These are phyloP conservation scores for Myopa tessellatipennis DNA, from an alignment of 2,888 invertebrate genomes.

Conservation along the genomic window DNA sequence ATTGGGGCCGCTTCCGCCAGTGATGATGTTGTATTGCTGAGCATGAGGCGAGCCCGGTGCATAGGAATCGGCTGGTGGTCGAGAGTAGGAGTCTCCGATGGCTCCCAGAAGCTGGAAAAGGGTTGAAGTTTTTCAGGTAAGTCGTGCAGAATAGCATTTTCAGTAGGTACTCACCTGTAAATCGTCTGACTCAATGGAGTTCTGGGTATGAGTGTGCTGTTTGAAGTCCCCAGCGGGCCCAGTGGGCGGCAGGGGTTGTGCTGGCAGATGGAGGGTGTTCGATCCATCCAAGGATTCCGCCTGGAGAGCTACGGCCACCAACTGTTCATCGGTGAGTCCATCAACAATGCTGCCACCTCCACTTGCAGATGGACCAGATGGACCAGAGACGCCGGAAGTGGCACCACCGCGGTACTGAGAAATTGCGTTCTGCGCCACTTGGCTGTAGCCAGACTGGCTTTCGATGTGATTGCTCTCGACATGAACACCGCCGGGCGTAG, in stretches of 20 bases:
- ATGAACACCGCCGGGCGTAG: conserved; percentile 71
- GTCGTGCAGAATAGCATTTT: neutral
- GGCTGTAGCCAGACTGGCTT: conserved; percentile 62
- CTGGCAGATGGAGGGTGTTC: conserved; percentile 40
- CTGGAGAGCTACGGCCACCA: conserved; percentile 65
- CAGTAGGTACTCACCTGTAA: conserved; percentile 51
- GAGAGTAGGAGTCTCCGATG: conserved; percentile 63
- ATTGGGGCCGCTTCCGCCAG: conserved; percentile 1
- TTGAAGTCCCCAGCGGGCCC: conserved; percentile 53
- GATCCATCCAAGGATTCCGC: conserved; percentile 50
- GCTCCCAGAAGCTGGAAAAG: conserved; percentile 58
- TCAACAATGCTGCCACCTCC: conserved; percentile 51
- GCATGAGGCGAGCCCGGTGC: conserved; percentile 62
- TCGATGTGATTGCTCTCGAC: conserved; percentile 63
- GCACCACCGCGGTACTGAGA: conserved; percentile 50
- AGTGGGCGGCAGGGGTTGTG: conserved; percentile 49
- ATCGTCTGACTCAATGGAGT: conserved; percentile 56
- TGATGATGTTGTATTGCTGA: conserved; percentile 57
- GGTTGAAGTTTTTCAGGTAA: neutral
- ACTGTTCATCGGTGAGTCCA: conserved; percentile 63
- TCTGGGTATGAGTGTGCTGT: conserved; percentile 50
- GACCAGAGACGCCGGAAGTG: neutral
- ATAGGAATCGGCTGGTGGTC: conserved; percentile 69
- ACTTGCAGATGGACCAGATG: neutral
- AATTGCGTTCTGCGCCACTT: conserved; percentile 52